Evolutionary conservation across 2,888 invertebrate species (phyloP), one percentile per base, ranked within the genome.

Genomic region (Agrenia bidenticulata): DNA sequence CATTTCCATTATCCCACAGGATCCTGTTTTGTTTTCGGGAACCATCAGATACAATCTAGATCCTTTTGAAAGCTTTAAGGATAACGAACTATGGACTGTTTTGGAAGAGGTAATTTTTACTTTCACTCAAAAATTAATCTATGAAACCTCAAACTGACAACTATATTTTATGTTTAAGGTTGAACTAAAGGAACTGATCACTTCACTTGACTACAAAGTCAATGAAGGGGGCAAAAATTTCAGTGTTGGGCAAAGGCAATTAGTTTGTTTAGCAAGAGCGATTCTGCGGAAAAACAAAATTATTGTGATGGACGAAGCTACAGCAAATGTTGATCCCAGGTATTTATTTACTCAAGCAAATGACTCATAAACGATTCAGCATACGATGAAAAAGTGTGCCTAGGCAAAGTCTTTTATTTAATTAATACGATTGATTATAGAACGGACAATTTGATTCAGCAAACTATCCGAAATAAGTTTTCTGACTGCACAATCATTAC

Each of bases 1-100:
- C 76, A 89, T 95, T 64, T 89, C 94, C 0, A 94, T 95, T 77
- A 95, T 95, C 78, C 95, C 95, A 0, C 94, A 95, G 82, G 92
- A 93, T 77, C 93, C 94, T 0, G 87, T 92, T 26, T 80, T 94
- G 26, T 94, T 95, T 81, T 89, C 91, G 0, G 94, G 94, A 45
- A 89, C 91, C 1, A 84, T 95, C 82, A 84, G 95, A 1, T 88
- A 89, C 78, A 95, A 95, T 81, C 83, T 95, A 64, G 95, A 95
- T 82, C 95, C 94, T 1, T 94, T 94, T 79, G 86, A 89, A 70
- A 87, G 88, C 77, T 89, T 88, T 78, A 83, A 85, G 0, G 94
- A 94, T 77, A 84, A 85, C n/a, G 85, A 88, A 64, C 81, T 95
- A 0, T 95, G 94, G 94, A 84, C 85, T 68, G 92, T 91, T 0